Conservation (phyloP, 1,140 invertebrate genomes). For the Grapholita molesta region DNA sequence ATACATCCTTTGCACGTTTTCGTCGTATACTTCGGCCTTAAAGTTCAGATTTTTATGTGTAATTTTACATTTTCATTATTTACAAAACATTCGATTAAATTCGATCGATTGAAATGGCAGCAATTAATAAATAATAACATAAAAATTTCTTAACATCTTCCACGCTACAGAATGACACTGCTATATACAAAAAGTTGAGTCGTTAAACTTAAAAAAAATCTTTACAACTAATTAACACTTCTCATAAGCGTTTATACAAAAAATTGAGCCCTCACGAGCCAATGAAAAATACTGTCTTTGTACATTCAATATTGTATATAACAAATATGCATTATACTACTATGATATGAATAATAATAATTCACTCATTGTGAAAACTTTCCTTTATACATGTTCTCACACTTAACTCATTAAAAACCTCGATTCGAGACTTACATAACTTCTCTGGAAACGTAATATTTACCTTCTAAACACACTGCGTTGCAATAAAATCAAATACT, state of each 20-base stretch:
- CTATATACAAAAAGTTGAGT: background rate
- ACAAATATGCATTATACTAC: background rate
- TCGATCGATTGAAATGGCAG: background rate
- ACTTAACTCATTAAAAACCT: background rate
- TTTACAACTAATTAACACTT: slow-evolving; percentile 13
- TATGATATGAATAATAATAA: slow-evolving; percentile 7
- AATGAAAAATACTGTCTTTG: slow-evolving; percentile 14
- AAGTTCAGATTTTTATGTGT: too few relatives aligned
- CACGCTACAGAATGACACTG: background rate
- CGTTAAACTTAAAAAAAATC: background rate
- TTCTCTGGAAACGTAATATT: background rate
- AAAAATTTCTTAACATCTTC: background rate
- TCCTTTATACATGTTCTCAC: background rate
- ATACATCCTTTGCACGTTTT: too few relatives aligned
- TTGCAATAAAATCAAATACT: background rate
- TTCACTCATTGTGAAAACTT: background rate
- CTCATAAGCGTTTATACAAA: slow-evolving; percentile 16
- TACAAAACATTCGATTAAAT: too few relatives aligned
- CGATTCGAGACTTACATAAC: background rate
- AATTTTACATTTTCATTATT: too few relatives aligned
- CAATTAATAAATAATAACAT: slow-evolving; percentile 7
- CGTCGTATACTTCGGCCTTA: too few relatives aligned
- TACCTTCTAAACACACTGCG: background rate
- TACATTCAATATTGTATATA: background rate
- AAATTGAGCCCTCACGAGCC: background rate